These are phyloP conservation scores for Tamandua tetradactyla DNA, from an alignment of 2,797 vertebrate species.

Conservation along the genomic window DNA sequence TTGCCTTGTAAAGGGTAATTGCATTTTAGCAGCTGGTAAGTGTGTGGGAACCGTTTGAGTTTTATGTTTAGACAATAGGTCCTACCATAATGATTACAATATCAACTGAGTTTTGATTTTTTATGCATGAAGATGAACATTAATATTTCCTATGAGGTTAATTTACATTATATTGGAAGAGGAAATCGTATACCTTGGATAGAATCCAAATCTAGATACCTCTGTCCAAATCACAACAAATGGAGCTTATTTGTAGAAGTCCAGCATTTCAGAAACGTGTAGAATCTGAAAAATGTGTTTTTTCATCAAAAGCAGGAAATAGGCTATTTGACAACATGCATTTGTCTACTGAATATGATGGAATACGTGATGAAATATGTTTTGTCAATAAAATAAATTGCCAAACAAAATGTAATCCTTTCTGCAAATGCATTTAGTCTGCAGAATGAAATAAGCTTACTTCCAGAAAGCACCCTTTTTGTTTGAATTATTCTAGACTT, in stretches of 20 bases:
- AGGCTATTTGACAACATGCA: slow-evolving; percentile 84
- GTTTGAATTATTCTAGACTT: slow-evolving; percentile 85
- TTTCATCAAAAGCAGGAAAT: slow-evolving; percentile 84
- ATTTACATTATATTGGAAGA: slow-evolving; percentile 65
- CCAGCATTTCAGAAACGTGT: slow-evolving; percentile 68
- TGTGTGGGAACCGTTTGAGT: slow-evolving; percentile 61
- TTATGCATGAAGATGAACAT: slow-evolving; percentile 69
- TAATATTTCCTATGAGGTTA: slow-evolving; percentile 73
- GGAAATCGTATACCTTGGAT: slow-evolving; percentile 53
- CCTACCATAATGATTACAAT: slow-evolving; percentile 67
- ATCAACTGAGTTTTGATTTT: slow-evolving; percentile 72
- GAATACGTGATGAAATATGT: slow-evolving; percentile 86
- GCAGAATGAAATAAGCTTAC: slow-evolving; percentile 84
- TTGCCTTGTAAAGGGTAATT: slow-evolving; percentile 78
- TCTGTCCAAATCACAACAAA: slow-evolving; percentile 67
- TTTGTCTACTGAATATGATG: slow-evolving; percentile 86
- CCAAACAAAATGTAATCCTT: slow-evolving; percentile 87
- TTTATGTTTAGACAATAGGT: slow-evolving; percentile 75
- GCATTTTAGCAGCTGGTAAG: slow-evolving; percentile 63
- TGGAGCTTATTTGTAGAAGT: slow-evolving; percentile 53
- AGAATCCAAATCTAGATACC: slow-evolving; percentile 65
- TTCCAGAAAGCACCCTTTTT: slow-evolving; percentile 81
- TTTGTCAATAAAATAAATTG: slow-evolving; percentile 89
- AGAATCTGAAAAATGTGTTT: slow-evolving; percentile 79
- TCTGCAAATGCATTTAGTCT: slow-evolving; percentile 84